phyloP scores from a whole-genome alignment of 2,888 invertebrate species.

The Heliconius aoede region DNA sequence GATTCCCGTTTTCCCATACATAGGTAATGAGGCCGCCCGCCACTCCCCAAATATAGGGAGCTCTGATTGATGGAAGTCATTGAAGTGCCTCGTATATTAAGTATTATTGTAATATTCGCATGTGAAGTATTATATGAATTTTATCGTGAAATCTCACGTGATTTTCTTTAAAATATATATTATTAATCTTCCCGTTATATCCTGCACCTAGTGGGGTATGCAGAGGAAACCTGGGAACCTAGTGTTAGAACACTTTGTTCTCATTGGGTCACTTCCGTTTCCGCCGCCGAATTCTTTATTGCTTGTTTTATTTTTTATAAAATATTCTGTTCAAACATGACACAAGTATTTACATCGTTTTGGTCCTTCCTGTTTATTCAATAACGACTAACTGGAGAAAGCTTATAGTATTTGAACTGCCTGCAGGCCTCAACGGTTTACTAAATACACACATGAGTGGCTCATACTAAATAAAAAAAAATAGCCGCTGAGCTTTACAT shows the following conservation, averaged over 20 bases:
- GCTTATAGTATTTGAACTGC: constrained; percentile 2
- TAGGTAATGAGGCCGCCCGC: not conserved
- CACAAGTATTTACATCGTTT: not conserved
- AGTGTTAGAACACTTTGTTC: too few relatives aligned
- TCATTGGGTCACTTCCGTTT: too few relatives aligned
- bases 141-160: too few relatives aligned
- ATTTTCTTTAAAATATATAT: too few relatives aligned
- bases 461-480: not conserved
- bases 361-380: not conserved
- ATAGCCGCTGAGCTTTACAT: not conserved
- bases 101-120: not conserved
- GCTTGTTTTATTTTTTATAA: too few relatives aligned
- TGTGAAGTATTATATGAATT: not conserved
- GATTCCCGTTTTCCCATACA: constrained; percentile 13
- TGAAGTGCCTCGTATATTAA: not conserved
- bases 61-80: not conserved
- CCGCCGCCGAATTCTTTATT: too few relatives aligned
- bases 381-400: not conserved
- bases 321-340: too few relatives aligned
- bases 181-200: too few relatives aligned
- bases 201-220: too few relatives aligned
- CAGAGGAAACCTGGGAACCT: too few relatives aligned
- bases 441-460: not conserved
- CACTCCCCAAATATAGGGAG: constrained; percentile 4
- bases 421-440: not conserved